Base-by-base conservation (phyloP, 2,113 vertebrate species). In the Notothenia rossii region DNA sequence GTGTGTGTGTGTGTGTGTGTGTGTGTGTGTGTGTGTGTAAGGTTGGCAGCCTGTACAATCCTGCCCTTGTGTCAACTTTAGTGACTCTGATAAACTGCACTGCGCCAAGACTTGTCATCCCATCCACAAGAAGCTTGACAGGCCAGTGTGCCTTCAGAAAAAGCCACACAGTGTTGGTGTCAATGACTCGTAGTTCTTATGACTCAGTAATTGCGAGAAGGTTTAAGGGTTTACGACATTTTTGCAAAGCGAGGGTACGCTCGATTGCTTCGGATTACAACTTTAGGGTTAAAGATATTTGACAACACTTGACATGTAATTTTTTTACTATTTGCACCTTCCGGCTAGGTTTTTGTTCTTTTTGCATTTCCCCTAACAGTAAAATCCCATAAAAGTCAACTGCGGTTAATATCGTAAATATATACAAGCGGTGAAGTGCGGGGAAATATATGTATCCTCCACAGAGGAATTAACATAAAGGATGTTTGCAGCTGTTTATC, bases 11-110 rank as follows among this genome's bases (percentile, higher is more conserved):
- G 36, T 36, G 36, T 36, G 36, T 36, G 36, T 36, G 36, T 36
- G 36, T 40, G 36, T 40, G 36, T 40, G 36, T 7, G 7, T 40
- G 36, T 40, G 36, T 40, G 36, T 40, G 36, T 40, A 7, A 55
- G 60, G 45, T 54, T 72, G 58, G 67, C 72, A 85, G 81, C 40
- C 69, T 14, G 7, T 75, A 55, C 82, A 75, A 60, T 89, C 36
- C 80, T 54, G 70, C 81, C 65, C 69, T 45, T 77, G 14, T 83
- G 79, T 85, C 81, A 86, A 60, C 81, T 82, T 86, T 58, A 75
- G 76, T 74, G 81, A 81, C 64, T 84, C 48, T 86, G 79, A 89
- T 89, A 82, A 88, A 88, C 65, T 90, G 55, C 72, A 67, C 64
- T 83, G 84, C 84, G 69, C 51, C 68, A 71, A 50, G 79, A 68